Percentiles rank a stretch among this genome's conserved stretches.
Evolutionary conservation across 1,140 invertebrate species (phyloP).

Genomic region (Pachyrhynchus sulphureomaculatus): DNA sequence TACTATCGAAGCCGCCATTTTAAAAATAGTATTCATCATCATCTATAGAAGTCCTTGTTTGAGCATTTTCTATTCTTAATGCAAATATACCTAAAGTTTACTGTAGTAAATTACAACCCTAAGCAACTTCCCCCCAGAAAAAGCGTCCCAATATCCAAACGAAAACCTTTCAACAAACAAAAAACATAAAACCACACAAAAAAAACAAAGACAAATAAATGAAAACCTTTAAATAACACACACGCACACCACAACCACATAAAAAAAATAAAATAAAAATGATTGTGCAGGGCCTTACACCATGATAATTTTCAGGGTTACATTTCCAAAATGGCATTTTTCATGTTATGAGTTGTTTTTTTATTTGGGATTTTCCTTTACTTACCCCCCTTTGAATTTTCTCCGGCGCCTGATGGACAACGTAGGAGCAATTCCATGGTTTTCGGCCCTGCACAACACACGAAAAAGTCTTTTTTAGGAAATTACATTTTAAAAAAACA

Average conservation of each 20-base stretch:
- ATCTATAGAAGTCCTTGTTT: too few relatives aligned
- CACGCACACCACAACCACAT: neutral
- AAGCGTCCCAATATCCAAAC: too few relatives aligned
- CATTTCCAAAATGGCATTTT: conserved; percentile 14
- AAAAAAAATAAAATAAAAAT: conserved; percentile 2
- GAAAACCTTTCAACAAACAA: neutral
- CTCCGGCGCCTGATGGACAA: conserved; percentile 49
- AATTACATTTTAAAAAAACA: neutral
- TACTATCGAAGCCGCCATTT: too few relatives aligned
- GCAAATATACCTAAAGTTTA: too few relatives aligned
- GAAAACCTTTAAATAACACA: neutral
- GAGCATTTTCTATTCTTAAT: too few relatives aligned
- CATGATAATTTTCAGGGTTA: conserved; percentile 2
- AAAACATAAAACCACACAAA: conserved; percentile 6
- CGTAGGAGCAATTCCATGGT: conserved; percentile 47
- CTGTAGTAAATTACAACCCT: too few relatives aligned
- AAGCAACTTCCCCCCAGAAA: too few relatives aligned
- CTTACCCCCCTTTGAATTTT: conserved; percentile 48
- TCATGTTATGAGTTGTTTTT: conserved; percentile 4
- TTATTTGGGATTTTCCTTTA: conserved; percentile 8
- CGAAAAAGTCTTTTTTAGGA: conserved; percentile 4
- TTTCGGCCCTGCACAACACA: conserved; percentile 52
- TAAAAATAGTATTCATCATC: too few relatives aligned
- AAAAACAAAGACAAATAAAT: conserved; percentile 6
- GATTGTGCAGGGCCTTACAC: conserved; percentile 36